Percentiles rank a stretch among this genome's conserved stretches.
Evolutionary conservation across 2,888 invertebrate genomes (phyloP).

Genomic region (Drosophila helvetica): DNA sequence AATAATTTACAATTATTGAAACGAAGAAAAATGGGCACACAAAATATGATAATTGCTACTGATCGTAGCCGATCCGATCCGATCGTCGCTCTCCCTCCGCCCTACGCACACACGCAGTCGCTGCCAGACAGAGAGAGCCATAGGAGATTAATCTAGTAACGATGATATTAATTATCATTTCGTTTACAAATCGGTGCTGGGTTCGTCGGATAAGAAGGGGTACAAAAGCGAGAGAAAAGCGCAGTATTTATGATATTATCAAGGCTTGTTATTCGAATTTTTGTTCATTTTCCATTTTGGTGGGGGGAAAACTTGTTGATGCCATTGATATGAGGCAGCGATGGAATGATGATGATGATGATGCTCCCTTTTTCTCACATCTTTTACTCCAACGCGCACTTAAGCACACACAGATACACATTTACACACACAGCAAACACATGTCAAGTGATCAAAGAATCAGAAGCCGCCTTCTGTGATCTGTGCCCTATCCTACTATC

Average conservation of each 20-base stretch:
- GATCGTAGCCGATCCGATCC: conserved; percentile 32
- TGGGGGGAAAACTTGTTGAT: conserved; percentile 47
- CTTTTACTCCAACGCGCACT: conserved; percentile 69
- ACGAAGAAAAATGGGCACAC: conserved; percentile 40
- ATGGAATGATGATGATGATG: conserved; percentile 27
- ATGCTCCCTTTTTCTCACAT: conserved; percentile 73
- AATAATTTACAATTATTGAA: conserved; percentile 76
- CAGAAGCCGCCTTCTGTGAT: conserved; percentile 51
- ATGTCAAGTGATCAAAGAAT: conserved; percentile 69
- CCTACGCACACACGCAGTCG: not conserved
- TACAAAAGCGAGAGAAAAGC: conserved; percentile 23
- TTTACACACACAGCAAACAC: conserved; percentile 27
- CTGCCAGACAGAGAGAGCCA: conserved; percentile 5
- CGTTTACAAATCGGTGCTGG: conserved; percentile 65
- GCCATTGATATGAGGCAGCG: conserved; percentile 22
- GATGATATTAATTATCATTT: conserved; percentile 78
- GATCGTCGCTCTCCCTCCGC: not conserved
- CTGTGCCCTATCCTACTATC: not conserved
- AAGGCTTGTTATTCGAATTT: conserved; percentile 56
- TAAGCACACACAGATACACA: conserved; percentile 44
- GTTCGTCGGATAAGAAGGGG: conserved; percentile 1
- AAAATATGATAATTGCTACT: conserved; percentile 74
- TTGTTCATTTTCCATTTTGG: not conserved
- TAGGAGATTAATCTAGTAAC: conserved; percentile 58
- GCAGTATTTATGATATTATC: conserved; percentile 63